Evolutionary conservation across 2,888 invertebrate species (phyloP), one percentile per base, ranked within the genome.

Genomic region (Parnassius orleans): DNA sequence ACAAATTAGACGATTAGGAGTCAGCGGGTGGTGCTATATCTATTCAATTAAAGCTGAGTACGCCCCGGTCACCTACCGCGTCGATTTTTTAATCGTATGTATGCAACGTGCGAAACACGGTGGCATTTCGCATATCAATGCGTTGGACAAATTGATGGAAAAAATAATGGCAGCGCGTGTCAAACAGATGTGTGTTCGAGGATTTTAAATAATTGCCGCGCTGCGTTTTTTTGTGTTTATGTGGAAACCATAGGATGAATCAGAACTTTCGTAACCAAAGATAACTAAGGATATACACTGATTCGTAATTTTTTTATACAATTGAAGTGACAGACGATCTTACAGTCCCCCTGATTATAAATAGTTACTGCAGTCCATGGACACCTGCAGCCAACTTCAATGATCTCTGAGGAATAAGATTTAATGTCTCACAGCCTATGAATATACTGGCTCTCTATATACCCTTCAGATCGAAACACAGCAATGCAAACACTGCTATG

Each of bases 1-100:
- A 83, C 83, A 91, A 91, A 90, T 90, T 87, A 91, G 89, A 88
- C 91, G 84, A 90, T 91, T 91, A 91, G 75, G 86, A 91, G 88
- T 87, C 91, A 77, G 67, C 59, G 65, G 81, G 83, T 83, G 86
- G 74, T 74, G 81, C 81, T 78, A 81, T 78, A 88, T 88, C 90
- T 90, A 91, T 91, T 86, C 77, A 88, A 90, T 91, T 91, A 90
- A 89, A 89, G 81, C 90, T 72, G 83, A 75, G 76, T 86, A 85
- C 84, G 87, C 84, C 72, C 74, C 75, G 81, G 84, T 80, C 84
- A 90, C 91, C 91, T 90, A 87, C 91, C 90, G 90, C 90, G 78
- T 72, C 75, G 91, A 88, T 90, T 91, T 86, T 86, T 90, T 87
- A 87, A 86, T 89, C 84, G 83, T 91, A 90, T 90, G 91, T 90